phyloP scores from a whole-genome alignment of 2,888 invertebrate species.

The Aspidiotus rigidus region DNA sequence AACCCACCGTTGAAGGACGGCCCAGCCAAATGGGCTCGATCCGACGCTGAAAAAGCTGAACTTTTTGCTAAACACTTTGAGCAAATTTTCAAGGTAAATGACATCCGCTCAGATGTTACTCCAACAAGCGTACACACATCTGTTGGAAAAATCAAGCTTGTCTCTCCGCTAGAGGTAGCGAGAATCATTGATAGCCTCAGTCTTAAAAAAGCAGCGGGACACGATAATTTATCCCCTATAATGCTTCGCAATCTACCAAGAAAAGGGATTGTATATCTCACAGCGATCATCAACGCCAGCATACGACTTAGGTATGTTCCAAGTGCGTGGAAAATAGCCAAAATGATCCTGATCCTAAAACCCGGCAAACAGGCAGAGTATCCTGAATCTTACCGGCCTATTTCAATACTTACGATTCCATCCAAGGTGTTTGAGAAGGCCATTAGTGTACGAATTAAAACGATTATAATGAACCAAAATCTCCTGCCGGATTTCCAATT shows the following conservation, averaged over 20 bases:
- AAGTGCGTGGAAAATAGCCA: conserved; percentile 8
- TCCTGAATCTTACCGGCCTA: conserved; percentile 11
- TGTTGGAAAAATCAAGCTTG: conserved; percentile 7
- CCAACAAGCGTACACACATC: background rate
- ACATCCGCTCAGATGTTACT: conserved; percentile 1
- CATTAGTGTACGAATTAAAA: background rate
- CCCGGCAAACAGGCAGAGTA: conserved; percentile 11
- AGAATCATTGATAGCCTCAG: conserved; percentile 7
- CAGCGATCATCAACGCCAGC: conserved; percentile 3
- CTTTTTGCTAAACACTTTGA: conserved; percentile 17
- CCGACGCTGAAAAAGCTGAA: conserved; percentile 18
- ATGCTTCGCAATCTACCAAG: conserved; percentile 4
- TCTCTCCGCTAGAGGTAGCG: conserved; percentile 1
- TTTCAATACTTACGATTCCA: conserved; percentile 2
- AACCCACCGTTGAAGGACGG: conserved; percentile 8
- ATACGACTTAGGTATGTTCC: conserved; percentile 16
- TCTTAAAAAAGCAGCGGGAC: conserved; percentile 4
- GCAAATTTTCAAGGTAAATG: conserved; percentile 4
- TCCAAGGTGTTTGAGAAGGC: conserved; percentile 19
- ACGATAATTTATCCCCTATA: conserved; percentile 10
- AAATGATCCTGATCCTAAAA: conserved; percentile 12
- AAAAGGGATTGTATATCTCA: conserved; percentile 13
- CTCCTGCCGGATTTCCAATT: conserved; percentile 5
- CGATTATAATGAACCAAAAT: conserved; percentile 8
- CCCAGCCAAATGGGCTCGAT: conserved; percentile 2